phyloP scores from a whole-genome alignment of 2,113 vertebrate genomes.

The Charadrius vociferus region DNA sequence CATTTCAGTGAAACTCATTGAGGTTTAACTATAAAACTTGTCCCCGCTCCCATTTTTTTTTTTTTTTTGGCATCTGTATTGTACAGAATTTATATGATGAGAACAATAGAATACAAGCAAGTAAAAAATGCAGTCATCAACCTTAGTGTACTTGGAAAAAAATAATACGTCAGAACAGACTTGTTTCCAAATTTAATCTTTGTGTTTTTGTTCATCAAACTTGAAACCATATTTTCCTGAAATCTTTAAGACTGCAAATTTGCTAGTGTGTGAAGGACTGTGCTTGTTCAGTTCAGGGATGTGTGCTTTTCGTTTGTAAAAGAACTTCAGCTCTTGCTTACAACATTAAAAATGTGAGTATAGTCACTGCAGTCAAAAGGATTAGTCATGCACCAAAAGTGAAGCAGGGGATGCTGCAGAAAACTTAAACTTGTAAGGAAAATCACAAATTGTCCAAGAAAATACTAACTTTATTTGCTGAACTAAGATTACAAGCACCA shows the following conservation, averaged over 20 bases:
- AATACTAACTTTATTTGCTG: neutral
- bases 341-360: neutral
- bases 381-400: neutral
- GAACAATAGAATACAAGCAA: neutral
- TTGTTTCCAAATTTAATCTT: neutral
- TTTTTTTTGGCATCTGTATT: neutral
- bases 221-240: neutral
- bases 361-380: neutral
- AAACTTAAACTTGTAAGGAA: neutral
- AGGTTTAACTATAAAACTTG: neutral
- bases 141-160: neutral
- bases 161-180: neutral
- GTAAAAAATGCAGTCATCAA: neutral
- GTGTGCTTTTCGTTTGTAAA: neutral
- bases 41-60: rapidly evolving
- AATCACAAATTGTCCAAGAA: neutral
- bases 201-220: neutral
- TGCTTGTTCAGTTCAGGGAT: neutral
- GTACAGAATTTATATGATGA: neutral
- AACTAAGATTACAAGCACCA: neutral
- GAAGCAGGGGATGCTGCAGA: neutral
- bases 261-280: neutral
- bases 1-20: neutral
- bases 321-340: neutral
- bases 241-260: neutral